Conservation (phyloP, 2,113 vertebrate genomes). For the Tor tambroides region DNA sequence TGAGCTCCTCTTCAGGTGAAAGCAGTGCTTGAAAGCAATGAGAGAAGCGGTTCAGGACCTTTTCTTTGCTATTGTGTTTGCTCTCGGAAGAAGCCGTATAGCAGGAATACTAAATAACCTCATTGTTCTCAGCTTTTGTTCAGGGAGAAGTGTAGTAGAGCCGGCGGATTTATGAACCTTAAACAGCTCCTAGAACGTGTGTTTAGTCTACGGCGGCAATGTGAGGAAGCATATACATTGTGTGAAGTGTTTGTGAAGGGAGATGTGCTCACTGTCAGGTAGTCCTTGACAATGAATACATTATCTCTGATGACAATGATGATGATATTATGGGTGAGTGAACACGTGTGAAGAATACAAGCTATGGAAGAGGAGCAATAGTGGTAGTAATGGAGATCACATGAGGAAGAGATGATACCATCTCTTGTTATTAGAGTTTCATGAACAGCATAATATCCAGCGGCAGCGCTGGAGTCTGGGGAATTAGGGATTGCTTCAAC, state of each 20-base stretch:
- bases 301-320: constrained; percentile 23
- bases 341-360: constrained; percentile 40
- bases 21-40: constrained; percentile 40
- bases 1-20: constrained; percentile 59
- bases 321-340: constrained; percentile 51
- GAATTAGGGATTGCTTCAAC: constrained; percentile 29
- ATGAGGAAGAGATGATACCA: neutral
- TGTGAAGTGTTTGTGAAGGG: constrained; percentile 28
- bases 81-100: constrained; percentile 41
- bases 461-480: constrained; percentile 40
- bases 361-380: neutral
- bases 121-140: constrained; percentile 53
- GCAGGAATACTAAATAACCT: constrained; percentile 56
- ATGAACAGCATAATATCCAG: constrained; percentile 54
- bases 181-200: constrained; percentile 28
- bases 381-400: neutral
- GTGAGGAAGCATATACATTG: neutral
- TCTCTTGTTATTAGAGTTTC: constrained; percentile 52
- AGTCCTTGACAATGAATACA: constrained; percentile 26
- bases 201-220: neutral
- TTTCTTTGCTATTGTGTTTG: constrained; percentile 52
- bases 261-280: constrained; percentile 31
- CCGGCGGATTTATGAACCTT: constrained; percentile 33
- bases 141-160: constrained; percentile 5
- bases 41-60: constrained; percentile 43